Evolutionary conservation across 2,113 vertebrate species (phyloP), one percentile per base, ranked within the genome.

Genomic region (Heterochromis multidens): DNA sequence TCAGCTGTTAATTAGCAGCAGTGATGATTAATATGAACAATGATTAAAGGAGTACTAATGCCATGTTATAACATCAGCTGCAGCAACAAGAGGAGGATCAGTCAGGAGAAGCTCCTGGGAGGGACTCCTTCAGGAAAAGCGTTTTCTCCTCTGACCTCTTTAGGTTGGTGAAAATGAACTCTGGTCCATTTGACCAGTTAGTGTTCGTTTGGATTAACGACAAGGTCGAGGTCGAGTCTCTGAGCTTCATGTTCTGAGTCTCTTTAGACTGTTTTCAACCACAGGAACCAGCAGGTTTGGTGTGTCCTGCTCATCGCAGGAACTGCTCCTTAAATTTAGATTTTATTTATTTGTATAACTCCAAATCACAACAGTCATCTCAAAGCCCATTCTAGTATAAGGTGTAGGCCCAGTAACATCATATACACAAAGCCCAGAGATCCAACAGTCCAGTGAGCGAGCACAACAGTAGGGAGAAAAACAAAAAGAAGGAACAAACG

Each of bases 21-120:
- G 17, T 19, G 62, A 59, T 56, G 61, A 90, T 85, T 78, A 82
- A 84, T 80, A 63, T 19, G 23, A 74, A 59, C 8, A 21, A 77
- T 87, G 63, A 90, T 88, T 84, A 87, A 82, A 82, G 21, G 65
- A 9, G 16, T 60, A 60, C 61, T 58, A 35, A 70, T 13, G 77
- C 67, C 14, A 9, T 58, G 35, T 58, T 79, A 65, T 9, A 33
- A 7, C 54, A 77, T 61, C 58, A 56, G 31, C n/a, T 52, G 49
- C 49, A 19, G 4, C 70, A 74, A 27, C 19, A 54, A 23, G 19
- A 62, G 21, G 21, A 35, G 29, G 43, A 74, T 74, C 6, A 7
- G 43, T 40, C 16, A 37, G 61, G 10, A 17, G 33, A 70, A 43
- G 19, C 23, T 17, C 16, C 79, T 56, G 46, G 46, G 67, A 31